Percentiles rank a stretch among this genome's conserved stretches.
These are phyloP conservation scores for Pristionchus fissidentatus DNA, from an alignment of 2,888 invertebrate species.

Conservation along the genomic window DNA sequence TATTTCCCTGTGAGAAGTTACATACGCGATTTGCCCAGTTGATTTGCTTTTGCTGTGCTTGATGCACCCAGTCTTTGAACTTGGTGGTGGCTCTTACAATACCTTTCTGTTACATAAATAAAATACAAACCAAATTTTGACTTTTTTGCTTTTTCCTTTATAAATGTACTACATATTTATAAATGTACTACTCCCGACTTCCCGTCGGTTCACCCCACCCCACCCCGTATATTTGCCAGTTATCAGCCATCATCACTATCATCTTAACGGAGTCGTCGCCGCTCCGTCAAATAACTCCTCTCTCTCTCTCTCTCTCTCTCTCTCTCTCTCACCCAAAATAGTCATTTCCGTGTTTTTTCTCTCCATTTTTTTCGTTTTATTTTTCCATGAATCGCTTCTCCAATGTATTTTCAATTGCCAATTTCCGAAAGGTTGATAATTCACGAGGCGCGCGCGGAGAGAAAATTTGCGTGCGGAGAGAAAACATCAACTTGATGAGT, in stretches of 20 bases:
- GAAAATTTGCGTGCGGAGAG: too few species aligned
- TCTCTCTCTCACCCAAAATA: neutral
- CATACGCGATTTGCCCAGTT: too few species aligned
- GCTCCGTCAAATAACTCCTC: neutral
- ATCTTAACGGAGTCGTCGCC: neutral
- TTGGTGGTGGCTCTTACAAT: too few species aligned
- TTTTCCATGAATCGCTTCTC: neutral
- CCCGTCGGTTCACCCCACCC: neutral
- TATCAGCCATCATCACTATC: neutral
- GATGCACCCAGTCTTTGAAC: too few species aligned
- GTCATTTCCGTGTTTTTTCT: neutral
- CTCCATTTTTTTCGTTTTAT: neutral
- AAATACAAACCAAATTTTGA: too few species aligned
- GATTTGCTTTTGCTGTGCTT: too few species aligned
- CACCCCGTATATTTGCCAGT: neutral
- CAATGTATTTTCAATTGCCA: neutral
- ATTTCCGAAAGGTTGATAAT: neutral
- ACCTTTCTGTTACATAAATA: too few species aligned
- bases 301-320: neutral
- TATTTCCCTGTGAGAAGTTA: too few species aligned
- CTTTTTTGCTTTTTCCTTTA: neutral
- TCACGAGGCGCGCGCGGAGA: neutral
- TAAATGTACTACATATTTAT: neutral
- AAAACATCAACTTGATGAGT: slow-evolving; percentile 35
- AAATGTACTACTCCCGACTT: neutral